phyloP scores from a whole-genome alignment of 2,888 invertebrate species.

The Philonicus albiceps region DNA sequence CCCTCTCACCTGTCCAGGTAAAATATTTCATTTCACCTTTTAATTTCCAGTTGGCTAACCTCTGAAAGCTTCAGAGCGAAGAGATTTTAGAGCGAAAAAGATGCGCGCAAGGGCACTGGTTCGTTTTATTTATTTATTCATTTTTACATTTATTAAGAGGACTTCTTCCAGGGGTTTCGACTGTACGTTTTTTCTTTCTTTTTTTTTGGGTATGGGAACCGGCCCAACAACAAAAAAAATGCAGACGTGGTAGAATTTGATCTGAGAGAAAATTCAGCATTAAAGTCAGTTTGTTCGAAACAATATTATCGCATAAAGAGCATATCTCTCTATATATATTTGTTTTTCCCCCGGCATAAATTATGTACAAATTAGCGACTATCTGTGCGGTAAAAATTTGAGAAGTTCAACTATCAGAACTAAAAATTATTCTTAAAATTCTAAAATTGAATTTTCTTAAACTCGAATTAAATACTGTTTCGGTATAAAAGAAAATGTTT shows the following conservation, averaged over 20 bases:
- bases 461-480: background rate
- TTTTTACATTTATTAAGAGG: background rate
- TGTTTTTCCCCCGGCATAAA: background rate
- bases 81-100: background rate
- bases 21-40: background rate
- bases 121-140: background rate
- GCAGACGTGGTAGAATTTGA: background rate
- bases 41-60: background rate
- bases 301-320: background rate
- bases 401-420: background rate
- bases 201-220: background rate
- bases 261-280: background rate
- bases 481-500: background rate
- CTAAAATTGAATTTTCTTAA: background rate
- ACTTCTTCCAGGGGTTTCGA: background rate
- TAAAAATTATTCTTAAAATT: background rate
- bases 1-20: background rate
- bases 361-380: background rate
- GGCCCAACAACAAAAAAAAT: background rate
- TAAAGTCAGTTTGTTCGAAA: background rate
- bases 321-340: background rate
- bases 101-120: background rate
- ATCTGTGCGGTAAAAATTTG: background rate
- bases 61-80: background rate
- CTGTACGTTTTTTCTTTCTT: background rate